Base-by-base conservation (phyloP, 2,888 invertebrate genomes). In the Athripsodes cinereus region DNA sequence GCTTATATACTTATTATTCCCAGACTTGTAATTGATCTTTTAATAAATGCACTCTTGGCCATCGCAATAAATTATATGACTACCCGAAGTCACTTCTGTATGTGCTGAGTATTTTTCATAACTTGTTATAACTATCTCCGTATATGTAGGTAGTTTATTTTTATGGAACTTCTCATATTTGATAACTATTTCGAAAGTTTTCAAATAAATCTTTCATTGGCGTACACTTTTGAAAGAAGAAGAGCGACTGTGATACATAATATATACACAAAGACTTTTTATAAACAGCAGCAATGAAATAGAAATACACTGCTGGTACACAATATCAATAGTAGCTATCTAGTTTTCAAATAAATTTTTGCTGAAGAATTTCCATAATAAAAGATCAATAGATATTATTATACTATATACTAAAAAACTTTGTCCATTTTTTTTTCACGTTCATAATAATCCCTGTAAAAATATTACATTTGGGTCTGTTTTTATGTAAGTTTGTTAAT, bases 181-280 rank as follows among this genome's bases (percentile, higher is more conserved):
- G 40, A 40, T n/a, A 40, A 40, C 40, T 40, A 40, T 40, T 40
- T 13, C 3, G 13, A 40, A 40, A 40, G 40, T 40, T 40, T 40
- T 40, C n/a, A 40, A n/a, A 40, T 40, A 40, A 40, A 40, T 40
- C 40, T 40, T 40, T 40, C 40, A 40, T 40, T 40, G 40, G 40
- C 16, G 13, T 40, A 16, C 40, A 40, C 8, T 40, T 40, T 13
- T 40, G 40, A 40, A 40, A 40, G 40, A 26, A 26, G 26, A 26
- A 26, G 10, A 10, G 10, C 26, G 26, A 26, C 26, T 6, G 10
- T 13, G n/a, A 40, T 8, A 16, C 40, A 40, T 13, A 40, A 40
- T 3, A 40, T 40, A 31, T 31, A 31, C 11, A 11, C 11, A 31
- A 8, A 31, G 31, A 31, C 11, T 31, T 40, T 40, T 40, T 40